Evolutionary conservation across 1,140 invertebrate genomes (phyloP), one percentile per base, ranked within the genome.

Genomic region (Oryctes rhinoceros): DNA sequence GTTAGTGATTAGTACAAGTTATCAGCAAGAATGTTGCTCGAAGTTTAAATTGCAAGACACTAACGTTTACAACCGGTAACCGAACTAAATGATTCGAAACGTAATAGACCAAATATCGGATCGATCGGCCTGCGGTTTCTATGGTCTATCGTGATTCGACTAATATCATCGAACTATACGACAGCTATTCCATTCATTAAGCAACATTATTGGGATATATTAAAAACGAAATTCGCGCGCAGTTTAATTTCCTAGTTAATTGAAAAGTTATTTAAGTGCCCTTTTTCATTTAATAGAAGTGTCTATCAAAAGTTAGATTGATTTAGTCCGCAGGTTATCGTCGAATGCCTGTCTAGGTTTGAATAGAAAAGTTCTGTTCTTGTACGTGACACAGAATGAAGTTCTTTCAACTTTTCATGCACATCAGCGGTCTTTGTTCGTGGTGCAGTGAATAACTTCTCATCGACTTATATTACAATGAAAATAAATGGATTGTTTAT

Each of bases 1-100:
- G 65, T 13, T 71, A 24, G 65, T 71, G 65, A 71, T 71, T 71
- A 71, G 65, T 15, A 24, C 24, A 71, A 71, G 65, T 71, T 71
- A 71, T 71, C 65, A 15, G 65, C 65, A 71, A 71, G 65, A 71
- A 71, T 71, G 65, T 35, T 71, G 35, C 24, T 30, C 35, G 18
- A 71, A 71, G 65, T 71, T 71, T 71, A 71, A 35, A 71, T 71
- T 71, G 65, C 53, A 71, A 15, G 20, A 5, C 24, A 3, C 65
- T 37, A 71, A 71, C 24, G 24, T 35, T 71, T 24, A 24, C 24
- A 10, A 71, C 35, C 35, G 11, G 11, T 24, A 24, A 71, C 35
- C 24, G 24, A 30, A 30, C 24, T 71, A 71, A 24, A 35, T 30
- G 65, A 71, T 24, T 71, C 24, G 20, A 24, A 71, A 37, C 24